phyloP scores from a whole-genome alignment of 2,888 invertebrate species.

The Isotomurus palustris region DNA sequence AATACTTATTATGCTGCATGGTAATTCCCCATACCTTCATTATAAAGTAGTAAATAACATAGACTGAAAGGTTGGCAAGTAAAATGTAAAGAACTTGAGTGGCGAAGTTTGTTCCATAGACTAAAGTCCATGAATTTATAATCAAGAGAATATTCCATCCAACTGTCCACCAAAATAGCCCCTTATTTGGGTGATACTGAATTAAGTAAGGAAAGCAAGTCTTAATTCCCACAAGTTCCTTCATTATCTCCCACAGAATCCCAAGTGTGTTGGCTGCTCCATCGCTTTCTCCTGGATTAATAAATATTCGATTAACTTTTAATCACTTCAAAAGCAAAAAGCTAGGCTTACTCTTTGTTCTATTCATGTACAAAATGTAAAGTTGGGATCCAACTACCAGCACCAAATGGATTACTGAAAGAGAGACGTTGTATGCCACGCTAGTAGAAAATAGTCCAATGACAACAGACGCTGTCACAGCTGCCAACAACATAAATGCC shows the following conservation, averaged over 20 bases:
- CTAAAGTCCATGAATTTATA: slow-evolving; percentile 5
- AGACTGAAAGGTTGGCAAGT: slow-evolving; percentile 74
- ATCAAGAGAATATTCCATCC: slow-evolving; percentile 5
- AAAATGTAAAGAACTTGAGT: slow-evolving; percentile 71
- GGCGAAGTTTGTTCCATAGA: slow-evolving; percentile 61
- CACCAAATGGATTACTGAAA: not conserved
- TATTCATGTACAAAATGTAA: slow-evolving; percentile 1
- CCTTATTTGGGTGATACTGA: slow-evolving; percentile 9
- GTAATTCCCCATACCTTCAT: slow-evolving; percentile 73
- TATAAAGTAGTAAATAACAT: slow-evolving; percentile 70
- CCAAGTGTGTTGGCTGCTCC: not conserved
- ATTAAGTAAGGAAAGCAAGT: not conserved
- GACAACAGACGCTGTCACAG: slow-evolving; percentile 6
- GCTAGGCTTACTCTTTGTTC: too few relatives aligned
- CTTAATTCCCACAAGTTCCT: slow-evolving; percentile 3
- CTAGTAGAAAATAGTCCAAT: slow-evolving; percentile 7
- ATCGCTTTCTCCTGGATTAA: not conserved
- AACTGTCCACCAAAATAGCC: slow-evolving; percentile 15
- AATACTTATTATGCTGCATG: slow-evolving; percentile 50
- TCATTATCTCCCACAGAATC: not conserved
- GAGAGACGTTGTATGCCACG: not conserved
- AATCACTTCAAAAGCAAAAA: too few relatives aligned
- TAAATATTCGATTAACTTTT: too few relatives aligned
- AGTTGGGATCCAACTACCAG: not conserved
- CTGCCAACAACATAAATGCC: slow-evolving; percentile 7